phyloP scores from a whole-genome alignment of 2,888 invertebrate species.

The Frankliniella intonsa region DNA sequence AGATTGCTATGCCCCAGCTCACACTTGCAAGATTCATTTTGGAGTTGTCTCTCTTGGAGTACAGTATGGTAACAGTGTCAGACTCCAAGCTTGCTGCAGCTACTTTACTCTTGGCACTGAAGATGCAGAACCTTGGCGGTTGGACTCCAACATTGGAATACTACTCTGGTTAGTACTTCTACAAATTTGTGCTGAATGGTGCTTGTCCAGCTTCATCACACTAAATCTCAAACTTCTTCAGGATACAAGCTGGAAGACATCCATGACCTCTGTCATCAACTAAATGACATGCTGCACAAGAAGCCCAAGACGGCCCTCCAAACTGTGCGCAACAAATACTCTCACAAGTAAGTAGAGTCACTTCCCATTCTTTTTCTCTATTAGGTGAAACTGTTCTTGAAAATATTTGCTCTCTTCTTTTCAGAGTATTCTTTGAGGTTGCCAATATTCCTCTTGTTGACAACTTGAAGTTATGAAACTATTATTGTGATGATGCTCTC shows the following conservation, averaged over 20 bases:
- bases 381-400: background rate
- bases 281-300: slow-evolving; percentile 72
- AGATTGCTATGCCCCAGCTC: slow-evolving; percentile 82
- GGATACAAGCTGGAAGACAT: slow-evolving; percentile 75
- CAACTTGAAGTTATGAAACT: slow-evolving; percentile 29
- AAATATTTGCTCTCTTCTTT: slow-evolving; percentile 40
- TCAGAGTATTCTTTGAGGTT: slow-evolving; percentile 82
- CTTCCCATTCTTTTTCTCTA: slow-evolving; percentile 1
- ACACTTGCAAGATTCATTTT: slow-evolving; percentile 92
- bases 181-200: background rate
- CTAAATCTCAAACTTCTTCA: slow-evolving; percentile 41
- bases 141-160: slow-evolving; percentile 73
- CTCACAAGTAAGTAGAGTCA: slow-evolving; percentile 64
- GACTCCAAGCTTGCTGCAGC: slow-evolving; percentile 92
- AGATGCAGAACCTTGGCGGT: slow-evolving; percentile 70
- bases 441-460: slow-evolving; percentile 69
- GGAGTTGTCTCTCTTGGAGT: slow-evolving; percentile 90
- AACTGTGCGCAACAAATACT: slow-evolving; percentile 89
- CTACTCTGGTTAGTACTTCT: slow-evolving; percentile 59
- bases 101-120: slow-evolving; percentile 77
- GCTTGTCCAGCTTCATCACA: background rate
- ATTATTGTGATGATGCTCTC: background rate
- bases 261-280: slow-evolving; percentile 60
- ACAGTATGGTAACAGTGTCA: slow-evolving; percentile 66
- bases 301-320: slow-evolving; percentile 74